Evolutionary conservation across 2,888 invertebrate species (phyloP), one percentile per base, ranked within the genome.

Genomic region (Tridacna crocea): DNA sequence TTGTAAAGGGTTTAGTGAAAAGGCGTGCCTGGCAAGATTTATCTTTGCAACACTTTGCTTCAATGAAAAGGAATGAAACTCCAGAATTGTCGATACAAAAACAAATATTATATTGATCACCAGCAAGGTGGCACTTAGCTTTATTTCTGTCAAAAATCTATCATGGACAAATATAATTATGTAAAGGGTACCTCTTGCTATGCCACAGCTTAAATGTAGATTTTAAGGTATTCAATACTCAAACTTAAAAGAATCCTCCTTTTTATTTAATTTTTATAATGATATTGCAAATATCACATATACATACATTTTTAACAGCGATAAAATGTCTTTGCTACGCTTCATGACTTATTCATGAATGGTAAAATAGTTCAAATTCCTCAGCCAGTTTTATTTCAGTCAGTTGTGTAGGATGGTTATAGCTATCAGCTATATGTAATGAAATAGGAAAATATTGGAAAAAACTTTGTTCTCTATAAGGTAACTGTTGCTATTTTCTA

Each of bases 271-370:
- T 55, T 68, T 46, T 68, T 70, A 70, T 70, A 70, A 48, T 70
- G 70, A 70, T 70, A 70, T 70, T 51, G 70, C 70, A 46, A 47
- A 70, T 70, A 48, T 19, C 22, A 48, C 61, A 19, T 51, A 70
- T 70, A 70, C 48, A 70, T 51, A 70, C 46, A 68, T 19, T 51
- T 70, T 70, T 72, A 60, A 78, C 77, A 60, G 72, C 36, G 63
- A 82, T 82, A 75, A 55, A 63, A 65, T 78, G 26, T 60, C 60
- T 72, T 72, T 72, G 78, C 60, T 78, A 82, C 75, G 82, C 82
- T 80, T 78, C 65, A 75, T 77, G 58, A 80, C 72, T 80, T 80
- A 80, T 84, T 84, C 83, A 80, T 84, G 80, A 80, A 75, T 75
- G 72, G 51, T 68, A 61, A 75, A 78, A 84, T 84, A 80, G 51